Evolutionary conservation across 2,113 vertebrate genomes (phyloP), one percentile per base, ranked within the genome.

Genomic region (Corvus hawaiiensis): DNA sequence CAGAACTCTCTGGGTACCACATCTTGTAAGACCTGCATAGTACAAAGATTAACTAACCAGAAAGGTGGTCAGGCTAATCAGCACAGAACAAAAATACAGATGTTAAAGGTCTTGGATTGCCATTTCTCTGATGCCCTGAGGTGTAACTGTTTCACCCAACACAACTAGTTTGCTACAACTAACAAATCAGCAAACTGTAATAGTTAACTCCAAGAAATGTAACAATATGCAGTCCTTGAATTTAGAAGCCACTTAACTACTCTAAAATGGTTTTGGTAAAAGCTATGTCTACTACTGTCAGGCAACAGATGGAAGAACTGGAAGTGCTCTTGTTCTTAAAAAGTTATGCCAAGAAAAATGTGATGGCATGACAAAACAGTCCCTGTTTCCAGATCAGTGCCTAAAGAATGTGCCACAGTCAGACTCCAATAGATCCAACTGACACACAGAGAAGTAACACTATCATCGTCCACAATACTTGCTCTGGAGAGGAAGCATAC

Each of bases 391-490:
- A 88, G 9, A 85, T 15, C 16, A 55, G 27, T 14, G 24, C 14
- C 44, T 56, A n/a, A 58, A 58, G 16, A 85, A 35, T 0, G 1
- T 35, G 39, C 6, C 14, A 7, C 17, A 33, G 56, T 11, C 11
- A 2, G 41, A 51, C 9, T 91, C 33, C 13, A 54, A 13, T 0
- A 74, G 59, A 52, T n/a, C 32, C 1, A 0, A 58, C 51, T 37
- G 55, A 84, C 16, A 39, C 16, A 39, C 17, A 87, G 35, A 71
- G 43, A 61, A 52, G 20, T 14, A 24, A 82, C 37, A 59, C 32
- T 4, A 39, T n/a, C 48, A 59, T 7, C 24, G 23, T 13, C 22
- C n/a, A 32, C 14, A 5, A 66, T 0, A 72, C 19, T 7, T 67
- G 41, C n/a, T 43, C 44, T 55, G 32, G 19, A 76, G 61, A 73